Evolutionary conservation across 2,797 vertebrate genomes (phyloP), one percentile per base, ranked within the genome.

Genomic region (Syngnathus rostellatus): DNA sequence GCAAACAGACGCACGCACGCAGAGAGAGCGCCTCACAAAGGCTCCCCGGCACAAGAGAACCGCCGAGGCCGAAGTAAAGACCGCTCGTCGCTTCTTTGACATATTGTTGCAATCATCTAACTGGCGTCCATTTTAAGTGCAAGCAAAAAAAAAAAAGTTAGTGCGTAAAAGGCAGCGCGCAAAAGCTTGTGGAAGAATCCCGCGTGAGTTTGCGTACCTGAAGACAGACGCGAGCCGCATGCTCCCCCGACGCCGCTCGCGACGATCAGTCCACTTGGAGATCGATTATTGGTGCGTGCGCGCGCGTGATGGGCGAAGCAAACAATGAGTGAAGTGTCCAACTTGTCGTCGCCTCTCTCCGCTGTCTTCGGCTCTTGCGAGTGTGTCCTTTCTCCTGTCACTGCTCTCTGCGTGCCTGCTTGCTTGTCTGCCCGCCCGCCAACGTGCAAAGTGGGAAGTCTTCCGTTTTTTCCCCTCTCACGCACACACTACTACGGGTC

Each of bases 21-120:
- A n/a, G 80, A 87, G 0, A 6, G 78, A 88, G 82, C 48, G 72
- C 83, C 79, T 81, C 59, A 81, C 78, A 80, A 81, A 76, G 82
- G 48, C 17, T 50, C 50, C 68, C 76, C 72, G 70, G 75, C 77
- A 86, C 84, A 88, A 88, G 81, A 87, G 87, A 85, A 72, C 77
- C 69, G 75, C 82, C 86, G 68, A 84, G 84, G 86, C 89, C 81
- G 84, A 85, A 90, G 72, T 89, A 89, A 90, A 73, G 88, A 90
- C 88, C 89, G 63, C 25, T 82, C 81, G 86, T 87, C 85, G 84
- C 85, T 83, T 86, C 85, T 77, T 82, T 87, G 83, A 82, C 87
- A 80, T 80, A 79, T 79, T 83, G 77, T 65, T 57, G 70, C 75
- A 70, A 72, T 74, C 74, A 21, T 43, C 19, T n/a, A n/a, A 6